Percentiles rank a stretch among this genome's conserved stretches.
These are phyloP conservation scores for Cephalopholis sonnerati DNA, from an alignment of 2,113 vertebrate genomes.

Conservation along the genomic window DNA sequence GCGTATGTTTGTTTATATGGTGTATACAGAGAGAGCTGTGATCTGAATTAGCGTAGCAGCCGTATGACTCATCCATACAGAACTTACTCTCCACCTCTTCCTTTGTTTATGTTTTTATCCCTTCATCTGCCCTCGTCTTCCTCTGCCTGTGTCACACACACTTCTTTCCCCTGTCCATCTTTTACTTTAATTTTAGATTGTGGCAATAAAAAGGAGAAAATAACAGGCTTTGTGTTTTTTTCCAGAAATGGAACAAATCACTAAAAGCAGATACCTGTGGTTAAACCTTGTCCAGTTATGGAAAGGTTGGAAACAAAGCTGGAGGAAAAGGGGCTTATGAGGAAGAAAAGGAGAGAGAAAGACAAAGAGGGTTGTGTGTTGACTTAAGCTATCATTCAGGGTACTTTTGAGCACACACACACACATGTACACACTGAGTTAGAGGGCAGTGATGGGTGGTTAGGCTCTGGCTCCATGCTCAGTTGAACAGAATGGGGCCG, in stretches of 20 bases:
- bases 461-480: slow-evolving; percentile 79
- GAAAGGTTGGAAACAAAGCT: slow-evolving; percentile 8
- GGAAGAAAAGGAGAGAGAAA: slow-evolving; percentile 28
- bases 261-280: slow-evolving; percentile 32
- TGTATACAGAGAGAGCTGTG: slow-evolving; percentile 68
- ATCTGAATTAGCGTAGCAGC: slow-evolving; percentile 68
- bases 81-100: slow-evolving; percentile 53
- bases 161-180: slow-evolving; percentile 19
- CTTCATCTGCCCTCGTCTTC: slow-evolving; percentile 50
- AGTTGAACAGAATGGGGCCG: slow-evolving; percentile 85
- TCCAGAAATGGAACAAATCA: slow-evolving; percentile 37
- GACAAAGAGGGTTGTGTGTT: slow-evolving; percentile 64
- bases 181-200: slow-evolving; percentile 38
- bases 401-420: slow-evolving; percentile 50
- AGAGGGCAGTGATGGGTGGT: slow-evolving; percentile 75
- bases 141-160: slow-evolving; percentile 44
- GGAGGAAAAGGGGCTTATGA: slow-evolving; percentile 16
- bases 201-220: slow-evolving; percentile 25
- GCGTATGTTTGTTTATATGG: slow-evolving; percentile 68
- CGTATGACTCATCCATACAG: slow-evolving; percentile 66
- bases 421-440: slow-evolving; percentile 54
- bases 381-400: slow-evolving; percentile 73
- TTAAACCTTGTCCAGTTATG: slow-evolving; percentile 9
- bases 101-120: slow-evolving; percentile 71
- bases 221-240: not conserved